Evolutionary conservation across 2,113 vertebrate genomes (phyloP), one percentile per base, ranked within the genome.

Genomic region (Passer domesticus): DNA sequence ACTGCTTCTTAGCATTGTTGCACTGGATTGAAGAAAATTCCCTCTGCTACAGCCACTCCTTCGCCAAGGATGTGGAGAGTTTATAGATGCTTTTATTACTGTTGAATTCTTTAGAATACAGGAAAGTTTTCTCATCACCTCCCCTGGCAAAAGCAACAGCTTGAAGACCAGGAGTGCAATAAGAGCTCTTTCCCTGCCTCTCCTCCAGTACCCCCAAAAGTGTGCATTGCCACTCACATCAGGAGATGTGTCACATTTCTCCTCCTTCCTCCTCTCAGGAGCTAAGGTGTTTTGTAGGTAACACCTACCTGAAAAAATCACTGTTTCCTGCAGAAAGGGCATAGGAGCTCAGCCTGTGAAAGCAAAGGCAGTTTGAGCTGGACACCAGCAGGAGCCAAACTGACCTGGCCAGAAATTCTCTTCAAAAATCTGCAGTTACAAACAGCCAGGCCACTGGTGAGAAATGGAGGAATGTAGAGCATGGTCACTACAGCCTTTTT

Each of bases 121-220:
- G 23, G 14, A 31, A 52, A 47, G 17, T 39, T 77, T 78, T 49
- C 67, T 89, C 24, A 41, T 37, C 10, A 4, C 39, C 27, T 77
- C 39, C 24, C 43, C n/a, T 59, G 33, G 35, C 9, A 78, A 47
- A 86, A 47, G 4, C 15, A 74, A n/a, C 33, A 90, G 50, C 33
- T 74, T 0, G 0, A 74, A 43, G 50, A 63, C 11, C 39, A 59
- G 24, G 19, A 81, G 19, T 8, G 13, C 8, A 19, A 1, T 8
- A 37, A 46, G 27, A 73, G 50, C 27, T 91, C 49, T 86, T 63
- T 30, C 44, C 15, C 30, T 68, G 8, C 43, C 23, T 78, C 8
- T 9, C 9, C 33, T 86, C 43, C 30, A 63, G 13, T 13, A 31
- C 27, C 31, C 33, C 35, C n/a, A 75, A 33, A 60, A 31, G 17